phyloP scores from a whole-genome alignment of 2,888 invertebrate genomes.

The Drosophila crucigera region DNA sequence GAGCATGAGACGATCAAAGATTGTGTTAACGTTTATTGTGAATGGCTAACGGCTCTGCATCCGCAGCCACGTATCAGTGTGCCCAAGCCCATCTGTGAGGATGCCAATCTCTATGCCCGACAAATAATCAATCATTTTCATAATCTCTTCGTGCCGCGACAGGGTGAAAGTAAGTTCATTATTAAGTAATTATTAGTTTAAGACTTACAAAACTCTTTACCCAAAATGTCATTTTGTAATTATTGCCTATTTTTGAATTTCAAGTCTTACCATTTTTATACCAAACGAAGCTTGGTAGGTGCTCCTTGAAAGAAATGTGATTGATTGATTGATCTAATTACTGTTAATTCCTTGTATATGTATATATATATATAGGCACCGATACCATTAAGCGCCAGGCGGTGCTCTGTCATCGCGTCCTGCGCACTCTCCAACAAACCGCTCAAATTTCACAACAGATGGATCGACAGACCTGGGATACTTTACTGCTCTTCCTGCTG shows the following conservation, averaged over 20 bases:
- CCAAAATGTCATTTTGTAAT: conserved; percentile 26
- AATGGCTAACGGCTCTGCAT: conserved; percentile 96
- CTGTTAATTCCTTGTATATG: conserved; percentile 22
- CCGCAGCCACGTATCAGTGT: conserved; percentile 94
- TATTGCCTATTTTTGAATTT: conserved; percentile 85
- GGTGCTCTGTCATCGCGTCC: conserved; percentile 95
- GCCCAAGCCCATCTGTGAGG: conserved; percentile 94
- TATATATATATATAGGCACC: conserved; percentile 88
- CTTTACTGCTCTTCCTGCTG: conserved; percentile 93
- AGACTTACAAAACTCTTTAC: conserved; percentile 4
- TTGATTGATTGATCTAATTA: not conserved
- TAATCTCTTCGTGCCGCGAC: conserved; percentile 96
- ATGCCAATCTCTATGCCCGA: conserved; percentile 95
- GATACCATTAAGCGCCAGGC: conserved; percentile 97
- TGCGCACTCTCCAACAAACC: conserved; percentile 93
- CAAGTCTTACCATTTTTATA: conserved; percentile 96
- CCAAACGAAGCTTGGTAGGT: conserved; percentile 92
- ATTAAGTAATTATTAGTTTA: not conserved
- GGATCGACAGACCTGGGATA: conserved; percentile 96
- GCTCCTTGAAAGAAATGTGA: conserved; percentile 25
- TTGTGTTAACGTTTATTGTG: conserved; percentile 98
- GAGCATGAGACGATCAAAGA: conserved; percentile 98
- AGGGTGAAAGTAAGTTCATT: conserved; percentile 92
- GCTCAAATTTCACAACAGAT: conserved; percentile 91
- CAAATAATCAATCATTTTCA: conserved; percentile 97